Evolutionary conservation across 2,797 vertebrate species (phyloP).

Genomic region (Sitta carolinensis): DNA sequence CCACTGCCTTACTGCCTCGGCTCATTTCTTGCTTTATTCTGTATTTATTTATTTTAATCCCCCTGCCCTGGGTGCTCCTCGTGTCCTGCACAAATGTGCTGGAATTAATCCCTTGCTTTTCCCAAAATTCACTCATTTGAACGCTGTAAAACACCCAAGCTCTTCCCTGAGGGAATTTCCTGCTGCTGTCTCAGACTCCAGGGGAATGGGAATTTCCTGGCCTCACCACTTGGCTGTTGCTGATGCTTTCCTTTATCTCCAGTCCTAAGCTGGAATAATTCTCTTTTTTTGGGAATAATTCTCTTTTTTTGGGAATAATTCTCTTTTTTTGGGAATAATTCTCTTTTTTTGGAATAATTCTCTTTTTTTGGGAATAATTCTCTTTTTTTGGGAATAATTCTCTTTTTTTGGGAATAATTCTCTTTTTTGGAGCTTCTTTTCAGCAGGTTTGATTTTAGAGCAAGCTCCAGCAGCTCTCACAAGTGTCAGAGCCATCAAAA

Average conservation of each 20-base stretch:
- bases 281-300: too few relatives aligned
- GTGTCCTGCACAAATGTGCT: background rate
- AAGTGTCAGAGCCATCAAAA: background rate
- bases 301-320: too few relatives aligned
- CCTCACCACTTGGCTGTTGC: background rate
- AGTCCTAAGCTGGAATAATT: background rate
- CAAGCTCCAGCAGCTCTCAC: background rate
- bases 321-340: too few relatives aligned
- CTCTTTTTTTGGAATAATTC: too few relatives aligned
- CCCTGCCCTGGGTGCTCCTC: background rate
- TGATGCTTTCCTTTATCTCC: background rate
- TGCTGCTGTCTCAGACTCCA: background rate
- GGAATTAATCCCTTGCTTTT: background rate
- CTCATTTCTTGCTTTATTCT: fast-evolving
- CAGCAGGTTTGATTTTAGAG: background rate
- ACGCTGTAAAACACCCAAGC: background rate
- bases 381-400: too few relatives aligned
- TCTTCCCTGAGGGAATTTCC: too few relatives aligned
- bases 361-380: too few relatives aligned
- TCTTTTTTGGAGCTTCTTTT: background rate
- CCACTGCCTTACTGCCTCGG: background rate
- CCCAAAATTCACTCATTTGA: background rate
- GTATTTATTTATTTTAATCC: background rate
- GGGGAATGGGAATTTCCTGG: background rate
- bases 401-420: background rate